Conservation (phyloP, 2,797 vertebrate species). For the Somateria mollissima region DNA sequence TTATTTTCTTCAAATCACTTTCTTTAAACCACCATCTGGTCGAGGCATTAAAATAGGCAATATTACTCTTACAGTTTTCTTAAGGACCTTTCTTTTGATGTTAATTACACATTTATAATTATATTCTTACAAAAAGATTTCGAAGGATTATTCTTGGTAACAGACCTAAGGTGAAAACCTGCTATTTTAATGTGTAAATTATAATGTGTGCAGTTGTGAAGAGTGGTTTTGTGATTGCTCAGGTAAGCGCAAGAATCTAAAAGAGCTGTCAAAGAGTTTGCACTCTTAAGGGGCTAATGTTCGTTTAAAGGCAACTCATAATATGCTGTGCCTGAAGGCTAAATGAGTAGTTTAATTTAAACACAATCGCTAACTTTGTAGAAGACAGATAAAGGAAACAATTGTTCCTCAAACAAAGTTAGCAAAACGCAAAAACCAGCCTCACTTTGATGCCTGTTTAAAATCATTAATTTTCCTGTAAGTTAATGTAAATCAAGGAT, state of each 20-base stretch:
- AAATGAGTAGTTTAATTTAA: slow-evolving; percentile 66
- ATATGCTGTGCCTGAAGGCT: slow-evolving; percentile 67
- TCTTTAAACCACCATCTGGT: slow-evolving; percentile 53
- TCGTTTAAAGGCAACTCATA: slow-evolving; percentile 65
- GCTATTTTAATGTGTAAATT: slow-evolving; percentile 78
- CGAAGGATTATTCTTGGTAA: slow-evolving; percentile 75
- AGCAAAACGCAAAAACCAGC: slow-evolving; percentile 25
- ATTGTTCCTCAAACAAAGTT: slow-evolving; percentile 36
- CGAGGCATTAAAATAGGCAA: slow-evolving; percentile 40
- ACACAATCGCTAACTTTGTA: slow-evolving; percentile 53
- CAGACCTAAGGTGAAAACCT: slow-evolving; percentile 73
- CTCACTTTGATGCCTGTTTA: slow-evolving; percentile 64
- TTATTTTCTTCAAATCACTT: slow-evolving; percentile 16
- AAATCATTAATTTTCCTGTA: slow-evolving; percentile 71
- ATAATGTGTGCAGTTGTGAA: slow-evolving; percentile 71
- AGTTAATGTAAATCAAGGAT: slow-evolving; percentile 70
- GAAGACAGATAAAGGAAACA: slow-evolving; percentile 69
- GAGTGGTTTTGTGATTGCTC: slow-evolving; percentile 63
- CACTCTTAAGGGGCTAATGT: slow-evolving; percentile 24
- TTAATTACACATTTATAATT: slow-evolving; percentile 76
- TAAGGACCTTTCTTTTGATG: slow-evolving; percentile 59
- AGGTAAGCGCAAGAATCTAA: slow-evolving; percentile 59
- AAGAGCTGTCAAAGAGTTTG: slow-evolving; percentile 72
- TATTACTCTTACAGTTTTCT: slow-evolving; percentile 50
- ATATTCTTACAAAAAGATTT: slow-evolving; percentile 67